Percentiles rank a stretch among this genome's conserved stretches.
Conservation (phyloP, 2,888 invertebrate species). For the Flexamia atlantica region DNA sequence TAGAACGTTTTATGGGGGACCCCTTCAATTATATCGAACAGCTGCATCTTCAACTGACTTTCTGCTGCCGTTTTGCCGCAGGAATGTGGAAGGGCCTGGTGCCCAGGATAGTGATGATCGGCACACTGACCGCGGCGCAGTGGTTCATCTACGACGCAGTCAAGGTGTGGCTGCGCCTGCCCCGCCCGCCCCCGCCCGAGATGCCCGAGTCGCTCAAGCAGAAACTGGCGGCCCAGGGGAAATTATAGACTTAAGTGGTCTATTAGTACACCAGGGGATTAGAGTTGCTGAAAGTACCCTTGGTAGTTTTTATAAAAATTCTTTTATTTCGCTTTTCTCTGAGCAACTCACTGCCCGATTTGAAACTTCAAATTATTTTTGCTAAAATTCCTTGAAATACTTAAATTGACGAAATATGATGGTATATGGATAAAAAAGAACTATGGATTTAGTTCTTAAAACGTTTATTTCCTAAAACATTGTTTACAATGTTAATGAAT, state of each 20-base stretch:
- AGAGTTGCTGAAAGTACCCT: neutral
- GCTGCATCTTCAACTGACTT: no score
- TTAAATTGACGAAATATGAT: neutral
- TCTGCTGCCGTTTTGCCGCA: no score
- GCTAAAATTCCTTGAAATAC: neutral
- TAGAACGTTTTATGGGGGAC: no score
- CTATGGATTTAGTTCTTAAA: neutral
- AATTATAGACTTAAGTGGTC: conserved; percentile 36
- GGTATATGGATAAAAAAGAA: neutral
- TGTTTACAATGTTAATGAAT: neutral
- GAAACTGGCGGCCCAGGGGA: conserved; percentile 76
- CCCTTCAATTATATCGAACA: no score
- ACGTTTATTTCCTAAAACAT: neutral
- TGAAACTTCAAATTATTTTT: neutral
- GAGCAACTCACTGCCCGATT: conserved; percentile 9
- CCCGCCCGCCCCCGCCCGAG: conserved; percentile 96
- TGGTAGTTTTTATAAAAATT: conserved; percentile 4
- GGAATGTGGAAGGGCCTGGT: conserved; percentile 93
- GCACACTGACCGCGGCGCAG: conserved; percentile 95
- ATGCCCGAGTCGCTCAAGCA: conserved; percentile 95
- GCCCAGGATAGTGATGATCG: conserved; percentile 98
- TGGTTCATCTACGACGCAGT: conserved; percentile 99
- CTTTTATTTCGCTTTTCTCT: neutral
- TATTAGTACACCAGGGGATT: neutral
- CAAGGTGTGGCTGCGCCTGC: conserved; percentile 90